These are phyloP conservation scores for Marronus borbonicus DNA, from an alignment of 2,888 invertebrate species.

Conservation along the genomic window DNA sequence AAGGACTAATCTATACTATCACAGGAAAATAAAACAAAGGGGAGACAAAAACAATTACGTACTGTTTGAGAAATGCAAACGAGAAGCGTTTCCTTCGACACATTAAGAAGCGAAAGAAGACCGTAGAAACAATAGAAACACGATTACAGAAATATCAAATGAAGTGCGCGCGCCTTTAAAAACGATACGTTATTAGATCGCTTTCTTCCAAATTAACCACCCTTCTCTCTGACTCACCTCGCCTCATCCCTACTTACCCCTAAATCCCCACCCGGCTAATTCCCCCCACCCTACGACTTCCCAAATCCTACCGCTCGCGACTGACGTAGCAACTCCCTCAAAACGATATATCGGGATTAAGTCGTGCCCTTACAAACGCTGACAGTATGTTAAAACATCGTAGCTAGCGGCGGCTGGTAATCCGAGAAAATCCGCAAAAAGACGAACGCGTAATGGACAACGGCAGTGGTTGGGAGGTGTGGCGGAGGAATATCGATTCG, in stretches of 20 bases:
- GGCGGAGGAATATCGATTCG: conserved; percentile 33
- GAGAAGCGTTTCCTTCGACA: no score
- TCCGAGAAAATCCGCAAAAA: conserved; percentile 46
- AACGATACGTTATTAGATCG: conserved; percentile 21
- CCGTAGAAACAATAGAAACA: no score
- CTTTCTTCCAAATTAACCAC: conserved; percentile 13
- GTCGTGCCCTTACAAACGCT: conserved; percentile 20
- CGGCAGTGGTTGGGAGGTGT: not conserved
- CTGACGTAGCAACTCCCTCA: conserved; percentile 8
- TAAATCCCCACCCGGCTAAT: not conserved
- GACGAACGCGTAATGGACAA: conserved; percentile 30
- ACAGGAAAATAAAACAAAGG: no score
- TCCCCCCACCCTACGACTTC: conserved; percentile 9
- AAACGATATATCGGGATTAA: conserved; percentile 38
- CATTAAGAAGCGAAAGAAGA: no score
- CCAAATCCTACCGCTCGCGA: not conserved
- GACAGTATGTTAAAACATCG: conserved; percentile 43
- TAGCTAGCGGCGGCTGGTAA: conserved; percentile 25
- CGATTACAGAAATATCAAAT: no score
- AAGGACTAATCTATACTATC: no score
- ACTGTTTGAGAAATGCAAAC: no score
- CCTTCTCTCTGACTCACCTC: not conserved
- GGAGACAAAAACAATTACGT: no score
- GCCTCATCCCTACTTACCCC: not conserved
- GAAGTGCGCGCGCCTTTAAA: not conserved